Evolutionary conservation across 2,113 vertebrate species (phyloP).

Genomic region (Tragelaphus imberbis): DNA sequence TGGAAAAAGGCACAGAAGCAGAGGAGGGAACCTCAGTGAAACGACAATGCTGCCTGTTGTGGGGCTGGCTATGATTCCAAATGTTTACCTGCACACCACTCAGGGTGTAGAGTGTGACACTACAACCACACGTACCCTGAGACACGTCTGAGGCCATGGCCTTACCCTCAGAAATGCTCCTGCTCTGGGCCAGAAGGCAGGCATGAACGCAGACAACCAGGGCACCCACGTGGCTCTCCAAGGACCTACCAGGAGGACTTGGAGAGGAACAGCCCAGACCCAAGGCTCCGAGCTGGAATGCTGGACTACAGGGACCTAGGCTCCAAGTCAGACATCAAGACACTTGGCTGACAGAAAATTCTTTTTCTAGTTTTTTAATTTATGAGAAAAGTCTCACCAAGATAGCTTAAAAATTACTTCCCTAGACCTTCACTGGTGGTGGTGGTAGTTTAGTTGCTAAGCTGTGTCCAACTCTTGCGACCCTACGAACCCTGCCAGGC

Average conservation of each 20-base stretch:
- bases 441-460: accelerated
- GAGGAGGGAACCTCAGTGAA: background rate
- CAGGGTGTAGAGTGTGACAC: accelerated
- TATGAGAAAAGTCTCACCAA: background rate
- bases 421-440: background rate
- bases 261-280: background rate
- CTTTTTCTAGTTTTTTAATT: background rate
- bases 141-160: background rate
- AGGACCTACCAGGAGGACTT: background rate
- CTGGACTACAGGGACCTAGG: background rate
- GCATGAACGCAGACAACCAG: background rate
- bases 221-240: background rate
- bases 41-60: background rate
- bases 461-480: accelerated
- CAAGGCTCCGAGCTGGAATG: background rate
- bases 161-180: background rate
- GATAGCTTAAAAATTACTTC: background rate
- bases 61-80: background rate
- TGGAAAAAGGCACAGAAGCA: background rate
- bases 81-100: background rate
- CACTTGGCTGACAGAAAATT: background rate
- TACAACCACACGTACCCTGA: accelerated
- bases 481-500: background rate
- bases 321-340: background rate
- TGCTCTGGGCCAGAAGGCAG: background rate